phyloP scores from a whole-genome alignment of 1,140 invertebrate species.

The Megalonaias nervosa region DNA sequence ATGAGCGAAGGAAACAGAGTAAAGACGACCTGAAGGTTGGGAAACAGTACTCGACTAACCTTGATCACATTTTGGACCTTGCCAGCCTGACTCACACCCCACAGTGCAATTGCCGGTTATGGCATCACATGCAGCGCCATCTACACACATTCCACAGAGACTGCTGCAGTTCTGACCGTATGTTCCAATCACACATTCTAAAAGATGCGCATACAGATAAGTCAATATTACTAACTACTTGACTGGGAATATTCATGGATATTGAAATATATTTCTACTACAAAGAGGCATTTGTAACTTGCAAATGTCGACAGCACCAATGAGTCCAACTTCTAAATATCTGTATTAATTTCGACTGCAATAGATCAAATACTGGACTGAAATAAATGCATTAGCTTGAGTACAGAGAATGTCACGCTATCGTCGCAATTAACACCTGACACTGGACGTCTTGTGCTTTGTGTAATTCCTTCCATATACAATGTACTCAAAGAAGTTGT shows the following conservation, averaged over 20 bases:
- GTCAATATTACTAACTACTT: neutral
- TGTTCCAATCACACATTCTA: slow-evolving; percentile 38
- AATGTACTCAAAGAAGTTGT: too few species aligned
- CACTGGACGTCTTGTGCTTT: too few species aligned
- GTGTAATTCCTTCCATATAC: too few species aligned
- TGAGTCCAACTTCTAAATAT: neutral
- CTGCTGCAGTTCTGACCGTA: slow-evolving; percentile 41
- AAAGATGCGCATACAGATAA: neutral
- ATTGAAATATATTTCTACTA: neutral
- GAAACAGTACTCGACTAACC: neutral
- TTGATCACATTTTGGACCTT: slow-evolving; percentile 20
- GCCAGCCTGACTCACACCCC: slow-evolving; percentile 26
- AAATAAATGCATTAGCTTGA: too few species aligned
- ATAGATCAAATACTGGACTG: neutral
- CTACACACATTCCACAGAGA: slow-evolving; percentile 37
- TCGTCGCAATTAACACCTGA: too few species aligned
- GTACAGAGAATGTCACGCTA: too few species aligned
- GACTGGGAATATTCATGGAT: neutral
- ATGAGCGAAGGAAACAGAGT: too few species aligned
- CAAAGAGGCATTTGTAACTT: neutral
- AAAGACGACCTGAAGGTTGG: too few species aligned
- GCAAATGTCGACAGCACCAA: neutral
- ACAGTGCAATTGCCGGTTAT: slow-evolving; percentile 36
- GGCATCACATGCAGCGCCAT: slow-evolving; percentile 34
- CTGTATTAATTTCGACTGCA: neutral